Evolutionary conservation across 2,113 vertebrate species (phyloP), one percentile per base, ranked within the genome.

Genomic region (Muscicapa adusta): DNA sequence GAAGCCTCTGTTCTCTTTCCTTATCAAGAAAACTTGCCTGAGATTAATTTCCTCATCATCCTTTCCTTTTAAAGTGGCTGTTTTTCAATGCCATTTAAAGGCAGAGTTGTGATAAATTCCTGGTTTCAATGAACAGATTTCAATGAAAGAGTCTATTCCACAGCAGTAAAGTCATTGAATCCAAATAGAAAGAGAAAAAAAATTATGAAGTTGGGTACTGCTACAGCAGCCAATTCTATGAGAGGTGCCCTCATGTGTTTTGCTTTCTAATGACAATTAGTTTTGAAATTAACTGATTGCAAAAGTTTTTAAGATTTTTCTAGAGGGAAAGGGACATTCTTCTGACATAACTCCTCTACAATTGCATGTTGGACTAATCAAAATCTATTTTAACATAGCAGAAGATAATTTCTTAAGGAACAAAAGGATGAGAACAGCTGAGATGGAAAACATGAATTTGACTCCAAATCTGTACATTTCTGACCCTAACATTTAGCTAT

Each of bases 371-470:
- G 97, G 97, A 71, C 91, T 91, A 94, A 97, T 98, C 91, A 96
- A 98, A 97, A 98, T 98, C 53, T 96, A 97, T 84, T 67, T 98
- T 33, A 96, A 98, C 74, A 89, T 96, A 77, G 62, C 85, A 93
- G 98, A 98, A 95, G 97, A 97, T 50, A 95, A 79, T 86, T 98
- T 97, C 96, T 85, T 97, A 77, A 97, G 95, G 94, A 98, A 86
- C 9, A 97, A 98, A 94, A 97, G 93, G 66, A 83, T 76, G 58
- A 96, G 88, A 97, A 85, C 7, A 34, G 93, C 91, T 72, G 95
- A 74, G 75, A 97, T 53, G 45, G 92, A 97, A 89, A 97, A 89
- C 80, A 95, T 61, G 75, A 98, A 97, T 88, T 91, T 79, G 18
- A 94, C 88, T 92, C 94, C 94, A 95, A 95, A 56, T 6, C 10